Evolutionary conservation across 2,113 vertebrate species (phyloP).

Genomic region (Poicephalus meyeri): DNA sequence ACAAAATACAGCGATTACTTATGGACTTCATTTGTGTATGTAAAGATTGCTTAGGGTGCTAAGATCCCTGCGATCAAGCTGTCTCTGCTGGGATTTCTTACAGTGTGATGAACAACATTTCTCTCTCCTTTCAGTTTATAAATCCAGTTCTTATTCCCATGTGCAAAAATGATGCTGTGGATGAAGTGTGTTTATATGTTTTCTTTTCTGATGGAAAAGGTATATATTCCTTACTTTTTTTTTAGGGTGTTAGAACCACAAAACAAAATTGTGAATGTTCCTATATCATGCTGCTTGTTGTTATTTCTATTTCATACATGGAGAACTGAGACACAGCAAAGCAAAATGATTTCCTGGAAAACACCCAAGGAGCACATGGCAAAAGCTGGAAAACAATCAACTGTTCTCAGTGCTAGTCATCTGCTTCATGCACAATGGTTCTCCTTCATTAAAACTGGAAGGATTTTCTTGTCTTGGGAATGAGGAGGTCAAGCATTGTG

Average conservation of each 20-base stretch:
- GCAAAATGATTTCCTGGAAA: constrained; percentile 17
- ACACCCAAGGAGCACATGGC: constrained; percentile 21
- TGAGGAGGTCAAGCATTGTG: background rate
- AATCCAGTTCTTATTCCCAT: background rate
- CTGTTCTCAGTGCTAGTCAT: constrained; percentile 22
- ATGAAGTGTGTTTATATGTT: background rate
- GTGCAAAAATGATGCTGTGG: background rate
- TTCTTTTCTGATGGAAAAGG: background rate
- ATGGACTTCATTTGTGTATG: background rate
- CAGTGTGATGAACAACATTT: background rate
- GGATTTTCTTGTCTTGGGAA: background rate
- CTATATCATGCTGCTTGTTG: background rate
- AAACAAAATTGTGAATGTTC: background rate
- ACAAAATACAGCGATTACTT: background rate
- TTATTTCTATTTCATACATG: background rate
- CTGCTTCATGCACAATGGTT: constrained; percentile 22
- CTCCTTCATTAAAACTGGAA: constrained; percentile 33
- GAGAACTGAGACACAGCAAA: constrained; percentile 1
- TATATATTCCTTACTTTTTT: background rate
- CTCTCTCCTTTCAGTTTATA: background rate
- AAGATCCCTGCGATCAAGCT: background rate
- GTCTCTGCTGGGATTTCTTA: background rate
- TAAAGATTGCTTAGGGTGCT: background rate
- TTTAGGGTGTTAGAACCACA: background rate
- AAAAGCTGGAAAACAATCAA: constrained; percentile 46